Evolutionary conservation across 2,888 invertebrate species (phyloP).

Genomic region (Lasioglossum zephyrum): DNA sequence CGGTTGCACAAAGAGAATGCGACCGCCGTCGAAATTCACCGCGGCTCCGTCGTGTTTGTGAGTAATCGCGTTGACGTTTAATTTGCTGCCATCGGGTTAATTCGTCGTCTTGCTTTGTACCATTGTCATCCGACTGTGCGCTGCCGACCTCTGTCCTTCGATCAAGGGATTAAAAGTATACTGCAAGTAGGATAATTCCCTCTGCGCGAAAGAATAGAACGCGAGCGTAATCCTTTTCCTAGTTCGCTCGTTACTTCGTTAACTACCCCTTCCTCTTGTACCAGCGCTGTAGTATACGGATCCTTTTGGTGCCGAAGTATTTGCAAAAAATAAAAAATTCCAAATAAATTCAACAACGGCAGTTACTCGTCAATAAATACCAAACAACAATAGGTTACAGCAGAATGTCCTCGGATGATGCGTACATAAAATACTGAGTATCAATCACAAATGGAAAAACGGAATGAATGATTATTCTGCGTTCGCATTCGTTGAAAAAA

Average conservation of each 20-base stretch:
- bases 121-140: slow-evolving; percentile 32
- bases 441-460: neutral
- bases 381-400: neutral
- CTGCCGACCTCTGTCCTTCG: neutral
- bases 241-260: neutral
- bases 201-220: neutral
- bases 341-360: neutral
- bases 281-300: neutral
- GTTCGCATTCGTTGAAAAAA: neutral
- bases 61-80: slow-evolving; percentile 67
- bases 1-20: slow-evolving; percentile 69
- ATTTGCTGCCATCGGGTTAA: slow-evolving; percentile 54
- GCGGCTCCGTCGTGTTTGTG: slow-evolving; percentile 39
- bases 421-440: neutral
- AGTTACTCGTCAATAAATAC: neutral
- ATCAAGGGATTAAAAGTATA: neutral
- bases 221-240: neutral
- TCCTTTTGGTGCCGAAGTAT: neutral
- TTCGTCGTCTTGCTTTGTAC: slow-evolving; percentile 28
- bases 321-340: neutral
- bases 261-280: neutral
- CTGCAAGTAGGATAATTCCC: neutral
- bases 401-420: neutral
- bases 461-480: neutral
- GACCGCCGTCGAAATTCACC: slow-evolving; percentile 62